Evolutionary conservation across 2,113 vertebrate genomes (phyloP).

Genomic region (Strix aluco): DNA sequence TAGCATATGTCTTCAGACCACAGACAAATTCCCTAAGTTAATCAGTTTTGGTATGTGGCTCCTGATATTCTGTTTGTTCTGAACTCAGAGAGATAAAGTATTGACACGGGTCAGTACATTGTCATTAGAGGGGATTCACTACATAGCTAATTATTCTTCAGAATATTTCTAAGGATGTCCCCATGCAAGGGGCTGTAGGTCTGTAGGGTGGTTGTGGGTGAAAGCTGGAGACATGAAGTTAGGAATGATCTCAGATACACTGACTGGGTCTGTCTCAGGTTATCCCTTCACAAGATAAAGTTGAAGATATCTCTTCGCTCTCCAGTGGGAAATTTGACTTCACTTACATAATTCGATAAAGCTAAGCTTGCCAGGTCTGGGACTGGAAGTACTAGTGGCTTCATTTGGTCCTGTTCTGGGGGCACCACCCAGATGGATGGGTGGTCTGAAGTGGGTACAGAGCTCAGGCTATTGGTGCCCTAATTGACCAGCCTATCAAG

Average conservation of each 20-base stretch:
- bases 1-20: background rate
- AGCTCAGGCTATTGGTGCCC: background rate
- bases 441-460: background rate
- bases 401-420: background rate
- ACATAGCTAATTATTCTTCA: background rate
- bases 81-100: background rate
- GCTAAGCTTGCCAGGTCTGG: background rate
- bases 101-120: background rate
- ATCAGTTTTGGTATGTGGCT: background rate
- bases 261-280: background rate
- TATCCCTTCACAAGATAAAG: background rate
- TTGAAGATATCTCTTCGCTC: background rate
- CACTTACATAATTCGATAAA: background rate
- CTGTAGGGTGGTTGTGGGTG: background rate
- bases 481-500: background rate
- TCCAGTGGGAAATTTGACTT: background rate
- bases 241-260: background rate
- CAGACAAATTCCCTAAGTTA: background rate
- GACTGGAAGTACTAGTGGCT: background rate
- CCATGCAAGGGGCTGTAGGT: background rate
- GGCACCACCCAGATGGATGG: background rate
- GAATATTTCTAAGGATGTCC: background rate
- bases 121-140: background rate
- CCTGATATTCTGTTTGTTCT: background rate
- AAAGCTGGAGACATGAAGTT: background rate